Conservation (phyloP, 2,797 vertebrate genomes). For the Leptoclinus maculatus region DNA sequence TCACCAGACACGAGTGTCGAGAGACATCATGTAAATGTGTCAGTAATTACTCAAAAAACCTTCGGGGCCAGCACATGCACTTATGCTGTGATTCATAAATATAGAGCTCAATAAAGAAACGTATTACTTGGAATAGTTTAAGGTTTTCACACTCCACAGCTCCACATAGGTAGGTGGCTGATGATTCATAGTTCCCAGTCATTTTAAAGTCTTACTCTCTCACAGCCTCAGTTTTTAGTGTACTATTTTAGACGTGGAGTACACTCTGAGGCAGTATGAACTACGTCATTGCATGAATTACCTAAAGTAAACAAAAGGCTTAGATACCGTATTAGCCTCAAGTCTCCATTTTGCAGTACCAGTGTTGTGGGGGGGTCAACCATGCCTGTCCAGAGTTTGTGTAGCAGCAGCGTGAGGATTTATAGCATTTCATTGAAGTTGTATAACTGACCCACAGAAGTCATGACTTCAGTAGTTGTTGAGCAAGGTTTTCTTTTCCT, state of each 20-base stretch:
- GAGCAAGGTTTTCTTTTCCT: conserved; percentile 38
- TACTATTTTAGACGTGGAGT: background rate
- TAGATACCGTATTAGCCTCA: background rate
- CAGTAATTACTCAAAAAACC: background rate
- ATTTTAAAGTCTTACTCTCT: background rate
- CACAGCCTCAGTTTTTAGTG: background rate
- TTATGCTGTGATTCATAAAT: conserved; percentile 14
- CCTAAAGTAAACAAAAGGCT: background rate
- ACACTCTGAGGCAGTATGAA: background rate
- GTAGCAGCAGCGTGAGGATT: conserved; percentile 12
- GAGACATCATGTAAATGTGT: background rate
- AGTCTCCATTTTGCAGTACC: background rate
- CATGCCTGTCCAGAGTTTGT: background rate
- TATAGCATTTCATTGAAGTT: conserved; percentile 22
- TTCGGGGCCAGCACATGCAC: background rate
- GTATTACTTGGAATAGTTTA: conserved; percentile 3
- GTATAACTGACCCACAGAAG: conserved; percentile 32
- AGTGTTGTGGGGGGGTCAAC: background rate
- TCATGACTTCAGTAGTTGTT: conserved; percentile 40
- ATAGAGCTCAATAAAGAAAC: conserved; percentile 6
- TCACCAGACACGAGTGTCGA: background rate
- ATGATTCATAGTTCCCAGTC: conserved; percentile 29
- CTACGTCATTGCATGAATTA: background rate
- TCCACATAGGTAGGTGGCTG: conserved; percentile 11
- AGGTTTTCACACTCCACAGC: background rate